Evolutionary conservation across 1,140 invertebrate species (phyloP), one percentile per base, ranked within the genome.

Genomic region (Yoshiicerus persimilis): DNA sequence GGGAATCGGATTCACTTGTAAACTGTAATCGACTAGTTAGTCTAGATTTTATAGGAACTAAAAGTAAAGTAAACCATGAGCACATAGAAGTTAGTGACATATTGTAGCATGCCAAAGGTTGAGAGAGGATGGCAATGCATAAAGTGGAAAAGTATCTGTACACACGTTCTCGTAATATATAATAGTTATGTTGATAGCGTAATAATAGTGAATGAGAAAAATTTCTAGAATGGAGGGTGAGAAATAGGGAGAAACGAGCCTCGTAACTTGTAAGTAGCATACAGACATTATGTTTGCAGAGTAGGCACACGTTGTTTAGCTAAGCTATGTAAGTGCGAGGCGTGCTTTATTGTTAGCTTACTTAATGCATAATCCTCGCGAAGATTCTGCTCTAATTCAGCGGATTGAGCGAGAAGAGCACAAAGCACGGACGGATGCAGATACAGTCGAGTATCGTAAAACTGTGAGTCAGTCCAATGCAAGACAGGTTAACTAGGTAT

Each of bases 311-410:
- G 9, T 41, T 41, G 39, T 41, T 41, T 41, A 10, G 39, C 16
- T n/a, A n/a, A 13, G 39, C 9, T 13, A 47, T 20, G 41, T n/a
- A 16, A 16, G 13, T 5, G n/a, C 16, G 16, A 56, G 6, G 47
- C 20, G 20, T n/a, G n/a, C 47, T 20, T 56, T 56, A 56, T 56
- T 56, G 47, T 56, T 16, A 56, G 47, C 16, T 56, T 5, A 1
- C 25, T 70, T 27, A 77, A 77, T 34, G 70, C 70, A 34, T 77
- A 34, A 36, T 32, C 75, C 32, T 34, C 32, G 32, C n/a, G n/a
- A 36, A 80, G 13, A 80, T 80, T 80, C 75, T 80, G 75, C 75
- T 80, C 75, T 80, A 80, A 80, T 80, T 80, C 16, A 80, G 75
- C 32, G n/a, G 13, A 80, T 13, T 36, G 75, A 20, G n/a, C 20